Conservation (phyloP, 2,113 vertebrate species). For the Trogon melanurus region DNA sequence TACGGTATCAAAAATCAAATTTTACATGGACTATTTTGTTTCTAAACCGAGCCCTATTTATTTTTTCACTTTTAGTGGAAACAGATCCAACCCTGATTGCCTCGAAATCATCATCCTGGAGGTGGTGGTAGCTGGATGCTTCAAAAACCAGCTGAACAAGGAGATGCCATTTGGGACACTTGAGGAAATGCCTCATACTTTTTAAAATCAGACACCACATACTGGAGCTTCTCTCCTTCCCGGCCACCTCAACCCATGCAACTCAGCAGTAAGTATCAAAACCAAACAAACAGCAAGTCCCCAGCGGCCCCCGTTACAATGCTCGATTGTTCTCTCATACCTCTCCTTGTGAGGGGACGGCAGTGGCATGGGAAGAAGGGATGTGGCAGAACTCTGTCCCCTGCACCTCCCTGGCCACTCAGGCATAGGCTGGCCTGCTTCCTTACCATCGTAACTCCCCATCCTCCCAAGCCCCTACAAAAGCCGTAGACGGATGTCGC, state of each 20-base stretch:
- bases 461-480: neutral
- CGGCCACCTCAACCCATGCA: neutral
- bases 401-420: neutral
- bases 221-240: neutral
- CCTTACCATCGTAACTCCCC: neutral
- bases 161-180: neutral
- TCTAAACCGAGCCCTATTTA: conserved; percentile 15
- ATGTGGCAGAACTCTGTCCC: neutral
- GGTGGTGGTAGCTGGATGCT: neutral
- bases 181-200: neutral
- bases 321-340: neutral
- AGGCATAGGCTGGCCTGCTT: accelerated
- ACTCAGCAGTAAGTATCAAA: neutral
- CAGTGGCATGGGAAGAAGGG: neutral
- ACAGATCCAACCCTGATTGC: neutral
- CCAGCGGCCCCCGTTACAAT: neutral
- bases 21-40: conserved; percentile 14
- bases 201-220: neutral
- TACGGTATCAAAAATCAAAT: neutral
- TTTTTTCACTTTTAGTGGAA: conserved; percentile 36
- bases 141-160: neutral
- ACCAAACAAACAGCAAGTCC: neutral
- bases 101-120: neutral
- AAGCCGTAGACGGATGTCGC: accelerated
- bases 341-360: neutral